These are phyloP conservation scores for Sphenopsis melanotis DNA, from an alignment of 2,797 vertebrate species.

Conservation along the genomic window DNA sequence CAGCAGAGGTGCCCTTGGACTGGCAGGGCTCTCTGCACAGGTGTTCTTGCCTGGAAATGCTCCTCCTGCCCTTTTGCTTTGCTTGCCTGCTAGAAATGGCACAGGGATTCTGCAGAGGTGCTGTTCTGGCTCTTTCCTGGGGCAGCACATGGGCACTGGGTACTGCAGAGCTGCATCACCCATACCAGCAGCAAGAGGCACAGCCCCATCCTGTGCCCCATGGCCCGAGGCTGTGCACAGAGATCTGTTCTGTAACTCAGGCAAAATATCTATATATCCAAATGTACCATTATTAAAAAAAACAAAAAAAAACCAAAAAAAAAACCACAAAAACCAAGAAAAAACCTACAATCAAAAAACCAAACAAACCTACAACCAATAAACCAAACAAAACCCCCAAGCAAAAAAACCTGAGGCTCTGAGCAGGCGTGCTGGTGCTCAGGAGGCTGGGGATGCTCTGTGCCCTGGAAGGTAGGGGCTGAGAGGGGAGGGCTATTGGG, in stretches of 20 bases:
- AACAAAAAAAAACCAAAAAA: too few relatives aligned
- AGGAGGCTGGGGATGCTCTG: neutral
- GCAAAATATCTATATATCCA: too few relatives aligned
- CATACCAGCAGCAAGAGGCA: neutral
- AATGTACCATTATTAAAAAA: neutral
- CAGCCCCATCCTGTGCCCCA: neutral
- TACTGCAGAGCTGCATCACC: neutral
- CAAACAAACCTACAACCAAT: too few relatives aligned
- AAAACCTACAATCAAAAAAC: too few relatives aligned
- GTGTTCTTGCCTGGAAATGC: neutral
- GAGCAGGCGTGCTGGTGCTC: accelerated
- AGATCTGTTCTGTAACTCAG: neutral
- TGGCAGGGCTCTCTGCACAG: neutral
- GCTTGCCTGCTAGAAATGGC: neutral
- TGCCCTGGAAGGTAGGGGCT: neutral
- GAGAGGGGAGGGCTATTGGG: neutral
- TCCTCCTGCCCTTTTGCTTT: neutral
- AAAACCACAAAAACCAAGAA: too few relatives aligned
- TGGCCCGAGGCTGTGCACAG: neutral
- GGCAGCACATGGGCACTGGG: neutral
- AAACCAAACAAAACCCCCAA: too few relatives aligned
- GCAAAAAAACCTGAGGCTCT: neutral
- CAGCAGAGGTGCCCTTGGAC: neutral
- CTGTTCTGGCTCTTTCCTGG: neutral
- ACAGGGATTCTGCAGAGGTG: neutral